Evolutionary conservation across 2,797 vertebrate species (phyloP).

Genomic region (Cyclopterus lumpus): DNA sequence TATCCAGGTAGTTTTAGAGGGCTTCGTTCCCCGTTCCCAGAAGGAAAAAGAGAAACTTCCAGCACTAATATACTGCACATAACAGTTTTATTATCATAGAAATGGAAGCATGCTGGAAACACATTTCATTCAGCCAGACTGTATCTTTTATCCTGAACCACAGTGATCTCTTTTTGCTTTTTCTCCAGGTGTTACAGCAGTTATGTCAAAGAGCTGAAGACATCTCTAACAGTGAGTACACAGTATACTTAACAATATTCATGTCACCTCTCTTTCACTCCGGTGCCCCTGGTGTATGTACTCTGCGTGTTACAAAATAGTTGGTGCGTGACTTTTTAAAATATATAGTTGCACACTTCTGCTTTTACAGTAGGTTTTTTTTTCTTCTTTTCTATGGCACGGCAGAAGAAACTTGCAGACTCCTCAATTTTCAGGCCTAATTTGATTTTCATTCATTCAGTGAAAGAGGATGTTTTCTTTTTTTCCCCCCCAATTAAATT

Average conservation of each 20-base stretch:
- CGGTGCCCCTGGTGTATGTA: conserved; percentile 18
- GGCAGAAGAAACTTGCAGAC: conserved; percentile 69
- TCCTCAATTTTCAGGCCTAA: conserved; percentile 78
- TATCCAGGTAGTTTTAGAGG: conserved; percentile 51
- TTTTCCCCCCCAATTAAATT: conserved; percentile 81
- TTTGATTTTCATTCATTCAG: conserved; percentile 82
- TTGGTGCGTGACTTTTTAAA: conserved; percentile 48
- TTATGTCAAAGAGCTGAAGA: conserved; percentile 88
- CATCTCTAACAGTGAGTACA: conserved; percentile 84
- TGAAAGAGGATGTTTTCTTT: conserved; percentile 74
- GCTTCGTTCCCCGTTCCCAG: conserved; percentile 28
- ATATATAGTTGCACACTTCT: conserved; percentile 58
- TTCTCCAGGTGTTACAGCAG: conserved; percentile 83
- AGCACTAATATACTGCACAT: conserved; percentile 13
- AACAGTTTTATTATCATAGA: conserved; percentile 33
- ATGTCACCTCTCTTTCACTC: conserved; percentile 6
- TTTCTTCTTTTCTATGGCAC: conserved; percentile 17
- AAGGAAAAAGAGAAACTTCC: conserved; percentile 30
- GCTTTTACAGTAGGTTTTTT: conserved; percentile 27
- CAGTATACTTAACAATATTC: background rate
- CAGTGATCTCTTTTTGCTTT: conserved; percentile 53
- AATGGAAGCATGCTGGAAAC: conserved; percentile 35
- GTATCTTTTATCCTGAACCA: conserved; percentile 49
- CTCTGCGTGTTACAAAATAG: conserved; percentile 36
- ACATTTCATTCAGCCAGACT: conserved; percentile 42